A percentile compares a stretch with the other conserved stretches of the same genome.
Evolutionary conservation across 2,113 vertebrate genomes (phyloP).

Genomic region (Psettodes erumei): DNA sequence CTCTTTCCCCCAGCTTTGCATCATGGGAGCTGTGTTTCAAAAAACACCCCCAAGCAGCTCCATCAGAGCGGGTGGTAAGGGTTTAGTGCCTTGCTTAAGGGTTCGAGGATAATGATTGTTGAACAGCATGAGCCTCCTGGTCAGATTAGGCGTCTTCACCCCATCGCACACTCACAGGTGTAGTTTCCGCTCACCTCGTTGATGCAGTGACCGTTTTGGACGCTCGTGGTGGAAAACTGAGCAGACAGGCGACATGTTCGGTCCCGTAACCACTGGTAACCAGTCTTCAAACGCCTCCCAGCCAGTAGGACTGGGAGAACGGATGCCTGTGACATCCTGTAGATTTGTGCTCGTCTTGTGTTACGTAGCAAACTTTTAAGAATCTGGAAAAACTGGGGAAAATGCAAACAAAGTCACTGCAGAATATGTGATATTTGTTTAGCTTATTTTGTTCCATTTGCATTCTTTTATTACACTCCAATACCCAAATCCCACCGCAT

Average conservation of each 20-base stretch:
- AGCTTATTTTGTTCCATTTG: constrained; percentile 6
- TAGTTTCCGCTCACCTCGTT: not conserved
- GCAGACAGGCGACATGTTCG: not conserved
- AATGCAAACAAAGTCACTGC: constrained; percentile 5
- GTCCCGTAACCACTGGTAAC: constrained; percentile 28
- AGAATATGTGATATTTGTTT: not conserved
- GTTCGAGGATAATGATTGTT: constrained; percentile 4
- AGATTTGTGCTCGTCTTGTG: not conserved
- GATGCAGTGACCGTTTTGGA: not conserved
- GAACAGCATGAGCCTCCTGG: constrained; percentile 1
- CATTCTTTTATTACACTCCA: not conserved
- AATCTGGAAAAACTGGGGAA: not conserved
- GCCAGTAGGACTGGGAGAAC: not conserved
- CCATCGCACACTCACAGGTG: not conserved
- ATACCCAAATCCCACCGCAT: not conserved
- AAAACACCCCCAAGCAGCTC: constrained; percentile 15
- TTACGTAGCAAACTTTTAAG: not conserved
- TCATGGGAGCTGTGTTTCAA: not conserved
- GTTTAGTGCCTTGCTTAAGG: constrained; percentile 65
- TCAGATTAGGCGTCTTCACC: not conserved
- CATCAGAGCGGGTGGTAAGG: constrained; percentile 16
- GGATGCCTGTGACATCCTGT: not conserved
- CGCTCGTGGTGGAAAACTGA: constrained; percentile 17
- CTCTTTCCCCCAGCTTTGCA: constrained; percentile 4
- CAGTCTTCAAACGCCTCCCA: constrained; percentile 6